Evolutionary conservation across 2,797 vertebrate genomes (phyloP).

Genomic region (Hemitrygon akajei): DNA sequence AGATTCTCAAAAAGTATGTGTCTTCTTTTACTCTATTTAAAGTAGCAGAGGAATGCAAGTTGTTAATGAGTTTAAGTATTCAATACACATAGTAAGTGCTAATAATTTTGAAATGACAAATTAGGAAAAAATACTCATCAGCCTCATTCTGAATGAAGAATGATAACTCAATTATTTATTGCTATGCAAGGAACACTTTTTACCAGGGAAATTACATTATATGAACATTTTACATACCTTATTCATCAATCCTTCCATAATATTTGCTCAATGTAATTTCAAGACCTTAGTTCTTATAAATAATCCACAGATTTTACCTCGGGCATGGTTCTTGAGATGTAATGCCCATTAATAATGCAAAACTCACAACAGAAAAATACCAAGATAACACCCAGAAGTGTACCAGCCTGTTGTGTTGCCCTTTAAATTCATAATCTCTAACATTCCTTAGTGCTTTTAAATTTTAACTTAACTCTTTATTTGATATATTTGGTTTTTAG

Average conservation of each 20-base stretch:
- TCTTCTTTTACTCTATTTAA: too few species aligned
- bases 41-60: neutral
- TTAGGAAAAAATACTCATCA: neutral
- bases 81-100: neutral
- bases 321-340: neutral
- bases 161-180: neutral
- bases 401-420: neutral
- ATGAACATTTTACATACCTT: neutral
- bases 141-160: neutral
- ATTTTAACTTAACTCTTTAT: neutral
- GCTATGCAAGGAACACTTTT: neutral
- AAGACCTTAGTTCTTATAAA: neutral
- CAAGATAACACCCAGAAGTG: neutral
- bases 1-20: slow-evolving; percentile 60
- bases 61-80: neutral
- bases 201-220: neutral
- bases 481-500: neutral
- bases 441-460: neutral
- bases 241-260: neutral
- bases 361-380: neutral
- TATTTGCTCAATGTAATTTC: neutral
- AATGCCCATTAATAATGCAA: neutral
- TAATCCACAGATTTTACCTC: neutral
- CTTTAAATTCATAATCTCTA: neutral
- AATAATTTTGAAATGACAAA: neutral